phyloP scores from a whole-genome alignment of 1,140 invertebrate species.

The Artemia franciscana region DNA sequence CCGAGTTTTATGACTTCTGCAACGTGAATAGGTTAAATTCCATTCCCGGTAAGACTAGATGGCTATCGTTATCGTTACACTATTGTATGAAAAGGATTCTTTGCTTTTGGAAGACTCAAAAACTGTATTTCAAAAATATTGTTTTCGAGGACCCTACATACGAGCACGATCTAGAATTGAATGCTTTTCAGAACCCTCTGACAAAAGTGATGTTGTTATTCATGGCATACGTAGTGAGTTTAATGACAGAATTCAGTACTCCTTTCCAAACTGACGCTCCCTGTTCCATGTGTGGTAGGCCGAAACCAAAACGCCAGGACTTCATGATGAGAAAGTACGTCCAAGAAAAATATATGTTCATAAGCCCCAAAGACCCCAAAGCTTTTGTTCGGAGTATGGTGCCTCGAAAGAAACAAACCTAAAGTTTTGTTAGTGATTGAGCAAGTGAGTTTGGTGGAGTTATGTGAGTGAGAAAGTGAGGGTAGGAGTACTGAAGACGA shows the following conservation, averaged over 20 bases:
- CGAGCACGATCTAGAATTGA: constrained; percentile 17
- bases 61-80: constrained; percentile 17
- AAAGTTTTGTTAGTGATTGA: background rate
- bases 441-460: no score
- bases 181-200: constrained; percentile 16
- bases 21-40: constrained; percentile 11
- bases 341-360: constrained; percentile 6
- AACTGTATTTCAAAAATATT: constrained; percentile 17
- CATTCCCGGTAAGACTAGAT: constrained; percentile 19
- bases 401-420: background rate
- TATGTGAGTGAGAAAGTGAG: background rate
- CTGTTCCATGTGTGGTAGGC: constrained; percentile 15
- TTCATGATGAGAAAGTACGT: constrained; percentile 11
- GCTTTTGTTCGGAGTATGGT: background rate
- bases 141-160: constrained; percentile 17
- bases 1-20: constrained; percentile 10
- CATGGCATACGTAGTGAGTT: constrained; percentile 15
- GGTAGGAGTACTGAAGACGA: background rate
- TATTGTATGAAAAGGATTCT: constrained; percentile 18
- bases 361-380: background rate
- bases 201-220: constrained; percentile 17
- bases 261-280: constrained; percentile 17
- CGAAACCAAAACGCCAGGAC: constrained; percentile 10
- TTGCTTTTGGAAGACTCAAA: constrained; percentile 18
- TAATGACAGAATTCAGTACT: constrained; percentile 16